Conservation (phyloP, 2,797 vertebrate genomes). For the Rhinella marina region DNA sequence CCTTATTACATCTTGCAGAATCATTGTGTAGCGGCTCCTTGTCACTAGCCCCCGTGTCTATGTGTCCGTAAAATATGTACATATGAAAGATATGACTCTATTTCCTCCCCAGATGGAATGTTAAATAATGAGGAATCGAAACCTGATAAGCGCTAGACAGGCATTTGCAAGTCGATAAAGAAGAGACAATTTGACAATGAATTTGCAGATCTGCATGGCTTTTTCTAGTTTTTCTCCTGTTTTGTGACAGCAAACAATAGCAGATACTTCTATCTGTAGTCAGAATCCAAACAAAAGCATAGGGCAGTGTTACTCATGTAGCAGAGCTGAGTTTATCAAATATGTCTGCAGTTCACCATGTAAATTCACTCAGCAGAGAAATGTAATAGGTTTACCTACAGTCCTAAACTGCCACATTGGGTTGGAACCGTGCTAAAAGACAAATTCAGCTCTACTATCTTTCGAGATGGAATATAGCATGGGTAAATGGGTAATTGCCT, state of each 20-base stretch:
- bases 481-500: too few relatives aligned
- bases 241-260: not conserved
- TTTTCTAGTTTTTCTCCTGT: not conserved
- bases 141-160: constrained; percentile 28
- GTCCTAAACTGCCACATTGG: not conserved
- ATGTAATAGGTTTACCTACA: too few relatives aligned
- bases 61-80: constrained; percentile 18
- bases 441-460: too few relatives aligned
- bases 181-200: constrained; percentile 10
- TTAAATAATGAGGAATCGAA: constrained; percentile 37
- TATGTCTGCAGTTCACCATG: too few relatives aligned
- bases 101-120: constrained; percentile 14
- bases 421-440: too few relatives aligned
- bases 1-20: constrained; percentile 5
- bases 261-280: not conserved
- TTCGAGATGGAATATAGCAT: too few relatives aligned
- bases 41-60: not conserved
- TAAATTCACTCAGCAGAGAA: too few relatives aligned
- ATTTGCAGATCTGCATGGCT: constrained; percentile 14
- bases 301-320: not conserved
- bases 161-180: constrained; percentile 43
- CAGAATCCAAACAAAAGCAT: not conserved
- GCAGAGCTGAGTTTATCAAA: too few relatives aligned
- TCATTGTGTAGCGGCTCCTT: constrained; percentile 1
- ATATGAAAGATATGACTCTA: not conserved